These are phyloP conservation scores for Scarus forsteni DNA, from an alignment of 2,797 vertebrate species.

Conservation along the genomic window DNA sequence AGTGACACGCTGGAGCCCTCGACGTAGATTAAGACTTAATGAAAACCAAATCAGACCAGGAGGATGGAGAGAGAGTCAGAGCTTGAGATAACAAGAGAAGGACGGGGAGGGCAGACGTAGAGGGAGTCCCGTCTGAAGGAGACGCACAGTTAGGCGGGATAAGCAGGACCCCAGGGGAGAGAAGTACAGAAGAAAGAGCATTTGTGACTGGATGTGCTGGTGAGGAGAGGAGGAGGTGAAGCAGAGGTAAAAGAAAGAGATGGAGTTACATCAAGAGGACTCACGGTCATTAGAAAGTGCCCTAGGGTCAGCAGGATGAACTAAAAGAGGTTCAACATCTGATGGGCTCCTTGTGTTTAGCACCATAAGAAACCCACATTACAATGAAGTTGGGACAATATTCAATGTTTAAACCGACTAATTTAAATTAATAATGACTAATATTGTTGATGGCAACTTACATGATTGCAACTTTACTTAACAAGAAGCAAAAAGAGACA, in stretches of 20 bases:
- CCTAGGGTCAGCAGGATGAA: too few relatives aligned
- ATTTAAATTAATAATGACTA: too few relatives aligned
- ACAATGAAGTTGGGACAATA: too few relatives aligned
- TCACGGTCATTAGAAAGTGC: too few relatives aligned
- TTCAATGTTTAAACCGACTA: too few relatives aligned
- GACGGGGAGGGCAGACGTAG: constrained; percentile 34
- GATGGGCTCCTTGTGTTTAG: too few relatives aligned
- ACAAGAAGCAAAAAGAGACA: too few relatives aligned
- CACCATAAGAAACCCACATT: too few relatives aligned
- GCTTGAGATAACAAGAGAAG: constrained; percentile 45
- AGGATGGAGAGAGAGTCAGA: constrained; percentile 24
- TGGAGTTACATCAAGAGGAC: constrained; percentile 1
- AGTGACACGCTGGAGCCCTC: constrained; percentile 66
- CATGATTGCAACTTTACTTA: too few relatives aligned
- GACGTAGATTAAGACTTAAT: constrained; percentile 80
- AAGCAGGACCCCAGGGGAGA: constrained; percentile 15
- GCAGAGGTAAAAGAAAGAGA: constrained; percentile 10
- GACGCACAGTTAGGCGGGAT: constrained; percentile 38
- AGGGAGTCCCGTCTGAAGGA: constrained; percentile 42
- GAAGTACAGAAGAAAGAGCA: not conserved
- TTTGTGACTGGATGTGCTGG: not conserved
- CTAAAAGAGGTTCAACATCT: too few relatives aligned
- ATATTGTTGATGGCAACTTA: too few relatives aligned
- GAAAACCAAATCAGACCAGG: constrained; percentile 75
- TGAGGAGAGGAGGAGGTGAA: constrained; percentile 16